Base-by-base conservation (phyloP, 2,888 invertebrate genomes). In the Theretra japonica region DNA sequence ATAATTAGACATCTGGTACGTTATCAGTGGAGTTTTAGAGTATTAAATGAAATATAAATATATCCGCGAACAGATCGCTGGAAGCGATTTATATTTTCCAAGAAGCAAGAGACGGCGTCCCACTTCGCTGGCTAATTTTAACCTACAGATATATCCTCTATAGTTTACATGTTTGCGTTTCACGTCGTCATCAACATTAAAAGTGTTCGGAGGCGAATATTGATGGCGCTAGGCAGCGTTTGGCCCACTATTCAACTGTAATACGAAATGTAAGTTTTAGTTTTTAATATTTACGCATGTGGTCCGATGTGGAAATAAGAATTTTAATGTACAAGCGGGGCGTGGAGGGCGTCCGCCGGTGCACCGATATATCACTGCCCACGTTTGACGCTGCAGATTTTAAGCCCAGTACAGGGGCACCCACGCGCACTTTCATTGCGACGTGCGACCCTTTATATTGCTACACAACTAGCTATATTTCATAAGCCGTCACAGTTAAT, bases 321-420 rank as follows among this genome's bases (percentile, higher is more conserved):
- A 23, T 65, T 48, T 65, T 41, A 65, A 65, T 74, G 70, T 72
- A 65, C 17, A 48, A 71, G 71, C 59, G 58, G 53, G 25, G 74
- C 75, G 75, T 74, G 76, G 75, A 76, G 75, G 77, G 73, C 75
- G 75, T 72, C 76, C 75, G 75, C 70, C 75, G 75, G 76, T 83
- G 85, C 84, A 87, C 86, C 82, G 23, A 65, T 65, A 65, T 79
- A 83, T 86, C 86, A 86, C 83, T 76, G 73, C 86, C 86, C 80
- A 83, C 88, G 83, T 80, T 78, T 80, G 77, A 76, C 62, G 73
- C 76, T 74, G 65, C 72, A 76, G 72, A 77, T 73, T 79, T 77
- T 78, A 76, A 75, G 79, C 77, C 73, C 74, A 75, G 75, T 75
- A 76, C 76, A 76, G 76, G 71, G 68, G 73, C 77, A 70, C 82